Evolutionary conservation across 2,888 invertebrate genomes (phyloP), one percentile per base, ranked within the genome.

Genomic region (Agrochola litura): DNA sequence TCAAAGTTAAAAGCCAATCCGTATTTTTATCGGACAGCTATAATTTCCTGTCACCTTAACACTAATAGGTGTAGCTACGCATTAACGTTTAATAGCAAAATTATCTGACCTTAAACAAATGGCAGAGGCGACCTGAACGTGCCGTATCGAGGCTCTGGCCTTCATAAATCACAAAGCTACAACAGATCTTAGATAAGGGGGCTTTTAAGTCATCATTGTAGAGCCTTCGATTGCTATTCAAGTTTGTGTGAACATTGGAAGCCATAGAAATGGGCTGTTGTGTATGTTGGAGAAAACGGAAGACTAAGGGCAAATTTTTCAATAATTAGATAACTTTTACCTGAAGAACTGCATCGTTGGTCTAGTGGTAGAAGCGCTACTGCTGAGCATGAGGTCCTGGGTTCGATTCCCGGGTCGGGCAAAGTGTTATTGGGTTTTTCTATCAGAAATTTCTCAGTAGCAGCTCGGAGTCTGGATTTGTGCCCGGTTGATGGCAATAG

Each of bases 81-180:
- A 68, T 81, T 85, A 73, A 67, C 46, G 25, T 85, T 82, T 86
- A 74, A 86, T 83, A 65, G 56, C 78, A 58, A 83, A 72, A 60
- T 83, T 78, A 69, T 76, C 78, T 72, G 71, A 83, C 72, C 74
- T 75, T 65, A 83, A 67, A 49, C 63, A 83, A 83, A 83, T 67
- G 61, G 61, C 60, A 63, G 9, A 56, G 64, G 19, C 46, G 6
- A 66, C n/a, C 54, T 63, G 19, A 69, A 84, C 86, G 86, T 90
- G 87, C 83, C 69, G 68, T 91, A 90, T 88, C 88, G 81, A 73
- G 56, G 56, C 54, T 64, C 10, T 90, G 90, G 90, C 91, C 90
- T 91, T 91, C 89, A 93, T 94, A 93, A 94, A 93, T 94, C 92
- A 93, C 89, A 93, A 90, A 86, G 91, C 83, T 91, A 88, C 91